Base-by-base conservation (phyloP, 2,888 invertebrate species). In the Platerodrilus igneus region DNA sequence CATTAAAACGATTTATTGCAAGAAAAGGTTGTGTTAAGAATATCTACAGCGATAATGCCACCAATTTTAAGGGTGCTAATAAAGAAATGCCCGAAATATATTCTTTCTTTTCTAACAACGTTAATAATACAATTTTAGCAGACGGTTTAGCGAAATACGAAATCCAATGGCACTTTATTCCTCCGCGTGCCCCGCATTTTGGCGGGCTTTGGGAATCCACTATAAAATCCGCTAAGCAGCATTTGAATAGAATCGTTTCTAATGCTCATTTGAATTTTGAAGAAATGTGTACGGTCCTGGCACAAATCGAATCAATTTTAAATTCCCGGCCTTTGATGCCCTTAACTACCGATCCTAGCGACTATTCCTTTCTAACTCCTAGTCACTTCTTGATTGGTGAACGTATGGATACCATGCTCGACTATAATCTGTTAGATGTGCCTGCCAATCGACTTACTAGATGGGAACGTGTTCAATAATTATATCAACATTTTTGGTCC, bases 21-120 rank as follows among this genome's bases (percentile, higher is more conserved):
- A 15, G 59, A 14, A 20, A 59, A 31, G 63, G 60, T 2, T 17
- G 46, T 3, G 51, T 52, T 1, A 15, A 34, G 5, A 37, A 56
- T 2, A 41, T 64, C 0, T 56, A 49, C 20, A 56, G 55, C 2
- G 64, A 65, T 31, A 58, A 59, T 16, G 60, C 57, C 3, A 56
- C 57, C 1, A 65, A 62, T 33, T 64, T 62, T 31, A 48, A 59
- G 2, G 61, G 58, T 3, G 59, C 61, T 0, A 45, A 45, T 4
- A 9, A 9, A 6, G 30, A 30, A 30, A 8, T 26, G 8, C 4
- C 3, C 8, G n/a, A n/a, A n/a, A n/a, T n/a, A n/a, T n/a, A n/a
- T n/a, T n/a, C n/a, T n/a, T n/a, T n/a, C n/a, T n/a, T n/a, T n/a
- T n/a, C n/a, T n/a, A n/a, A n/a, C n/a, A 26, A 8, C 13, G 3